Evolutionary conservation across 2,888 invertebrate genomes (phyloP), one percentile per base, ranked within the genome.

Genomic region (Euplagia quadripunctaria): DNA sequence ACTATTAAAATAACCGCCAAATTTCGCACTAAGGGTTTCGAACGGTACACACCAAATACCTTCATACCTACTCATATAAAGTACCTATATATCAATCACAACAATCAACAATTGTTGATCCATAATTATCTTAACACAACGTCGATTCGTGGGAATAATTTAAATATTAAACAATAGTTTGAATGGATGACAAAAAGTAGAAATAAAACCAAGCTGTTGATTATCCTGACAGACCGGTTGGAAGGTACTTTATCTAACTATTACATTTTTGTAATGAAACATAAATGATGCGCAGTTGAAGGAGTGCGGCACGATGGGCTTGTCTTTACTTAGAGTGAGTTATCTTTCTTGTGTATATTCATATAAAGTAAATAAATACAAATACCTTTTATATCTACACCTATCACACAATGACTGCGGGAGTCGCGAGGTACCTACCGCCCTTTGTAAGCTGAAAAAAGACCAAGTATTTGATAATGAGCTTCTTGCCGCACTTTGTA

Each of bases 251-350:
- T 6, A 78, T 83, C 83, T 43, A 46, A 55, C 66, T 46, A 55
- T 68, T 73, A 66, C 72, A 85, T 84, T 88, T 88, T 88, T 83
- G 79, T 80, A 72, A 66, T 72, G 78, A 82, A 86, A 84, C 73
- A 76, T 74, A 68, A 72, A 75, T 79, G 31, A 58, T 41, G 8
- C 68, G 83, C 84, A 90, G 90, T 91, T 75, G 76, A 72, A 77
- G 43, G 76, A 80, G 79, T 76, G 76, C 73, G 72, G 71, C 41
- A 85, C 76, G 87, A 94, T 94, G 93, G 94, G 94, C 75, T 83
- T 93, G 72, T 85, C 90, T 46, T 86, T 94, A 76, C 83, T 92
- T 17, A 86, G 89, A 86, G 94, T 94, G 74, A 93, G 94, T 91
- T 67, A 71, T 66, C 66, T 68, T 66, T 64, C 64, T 72, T 31